Conservation (phyloP, 2,888 invertebrate species). For the Drosophila acutilabella region DNA sequence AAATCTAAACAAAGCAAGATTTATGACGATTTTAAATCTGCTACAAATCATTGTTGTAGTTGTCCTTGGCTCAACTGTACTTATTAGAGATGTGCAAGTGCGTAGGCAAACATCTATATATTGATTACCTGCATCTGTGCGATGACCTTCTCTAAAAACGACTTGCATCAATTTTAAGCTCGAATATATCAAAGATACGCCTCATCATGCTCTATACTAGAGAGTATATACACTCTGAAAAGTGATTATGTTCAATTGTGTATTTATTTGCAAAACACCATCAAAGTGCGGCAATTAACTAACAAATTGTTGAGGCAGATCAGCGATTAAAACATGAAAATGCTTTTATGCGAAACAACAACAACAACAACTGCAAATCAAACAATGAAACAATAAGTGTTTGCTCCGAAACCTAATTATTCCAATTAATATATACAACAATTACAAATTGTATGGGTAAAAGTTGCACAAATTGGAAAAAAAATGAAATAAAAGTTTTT, state of each 20-base stretch:
- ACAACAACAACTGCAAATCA: constrained; percentile 5
- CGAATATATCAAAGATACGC: neutral
- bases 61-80: constrained; percentile 24
- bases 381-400: constrained; percentile 29
- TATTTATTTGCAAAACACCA: constrained; percentile 28
- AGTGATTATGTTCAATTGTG: constrained; percentile 21
- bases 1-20: neutral
- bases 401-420: constrained; percentile 38
- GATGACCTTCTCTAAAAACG: constrained; percentile 31
- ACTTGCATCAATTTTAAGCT: constrained; percentile 13
- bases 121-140: constrained; percentile 29
- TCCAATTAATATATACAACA: constrained; percentile 32
- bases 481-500: neutral
- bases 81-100: constrained; percentile 11
- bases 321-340: constrained; percentile 72
- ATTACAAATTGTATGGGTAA: constrained; percentile 26
- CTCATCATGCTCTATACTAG: neutral
- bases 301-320: constrained; percentile 75
- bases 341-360: constrained; percentile 58
- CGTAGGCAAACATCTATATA: neutral
- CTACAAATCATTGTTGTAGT: neutral
- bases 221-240: neutral
- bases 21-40: neutral
- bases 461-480: constrained; percentile 15
- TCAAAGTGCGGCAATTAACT: constrained; percentile 71